Conservation (phyloP, 2,888 invertebrate species). For the Polyploca ridens region DNA sequence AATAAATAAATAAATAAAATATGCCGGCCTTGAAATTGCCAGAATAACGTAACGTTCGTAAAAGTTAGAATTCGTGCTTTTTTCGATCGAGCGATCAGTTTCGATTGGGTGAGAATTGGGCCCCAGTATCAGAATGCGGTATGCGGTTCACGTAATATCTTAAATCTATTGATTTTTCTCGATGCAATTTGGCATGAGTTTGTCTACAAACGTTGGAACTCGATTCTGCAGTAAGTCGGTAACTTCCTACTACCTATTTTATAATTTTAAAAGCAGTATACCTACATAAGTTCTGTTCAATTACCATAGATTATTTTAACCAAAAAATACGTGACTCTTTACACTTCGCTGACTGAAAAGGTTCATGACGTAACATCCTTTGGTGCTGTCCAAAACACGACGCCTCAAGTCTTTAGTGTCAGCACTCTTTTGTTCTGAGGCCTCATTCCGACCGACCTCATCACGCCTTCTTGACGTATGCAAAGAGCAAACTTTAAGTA, state of each 20-base stretch:
- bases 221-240: no score
- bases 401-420: conserved; percentile 3
- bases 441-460: conserved; percentile 52
- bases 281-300: no score
- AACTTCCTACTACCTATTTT: no score
- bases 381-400: background rate
- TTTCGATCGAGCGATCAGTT: no score
- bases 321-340: conserved; percentile 21
- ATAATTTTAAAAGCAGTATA: no score
- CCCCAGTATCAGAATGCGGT: background rate
- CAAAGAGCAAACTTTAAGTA: conserved; percentile 37
- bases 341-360: conserved; percentile 16
- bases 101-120: no score
- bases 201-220: background rate
- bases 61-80: no score
- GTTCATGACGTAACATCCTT: conserved; percentile 11
- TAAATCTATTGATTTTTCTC: background rate
- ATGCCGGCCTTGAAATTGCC: no score
- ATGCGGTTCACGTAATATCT: background rate
- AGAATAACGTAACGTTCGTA: no score
- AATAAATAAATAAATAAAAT: no score
- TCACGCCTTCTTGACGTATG: conserved; percentile 28
- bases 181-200: background rate
- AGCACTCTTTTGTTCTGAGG: conserved; percentile 29
- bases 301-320: conserved; percentile 20